Conservation (phyloP, 1,140 invertebrate genomes). For the Trinorchestia longiramus region DNA sequence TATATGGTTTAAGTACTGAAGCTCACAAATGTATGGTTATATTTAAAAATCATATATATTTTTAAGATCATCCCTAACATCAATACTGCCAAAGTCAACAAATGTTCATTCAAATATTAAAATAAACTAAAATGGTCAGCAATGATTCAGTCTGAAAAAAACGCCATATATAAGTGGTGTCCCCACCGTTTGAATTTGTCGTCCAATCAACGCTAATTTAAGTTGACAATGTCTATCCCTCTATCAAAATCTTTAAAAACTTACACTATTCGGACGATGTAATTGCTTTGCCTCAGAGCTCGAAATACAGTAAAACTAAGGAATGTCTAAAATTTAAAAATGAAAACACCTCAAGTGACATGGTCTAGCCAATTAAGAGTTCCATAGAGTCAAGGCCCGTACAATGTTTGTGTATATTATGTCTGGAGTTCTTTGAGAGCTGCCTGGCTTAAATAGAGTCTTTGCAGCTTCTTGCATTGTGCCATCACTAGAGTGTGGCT, state of each 20-base stretch:
- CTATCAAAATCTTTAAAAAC: not conserved
- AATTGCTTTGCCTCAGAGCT: not conserved
- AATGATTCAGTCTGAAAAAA: no score
- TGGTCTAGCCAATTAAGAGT: slow-evolving; percentile 17
- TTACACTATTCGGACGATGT: not conserved
- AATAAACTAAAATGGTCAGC: no score
- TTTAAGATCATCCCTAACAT: no score
- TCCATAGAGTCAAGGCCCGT: not conserved
- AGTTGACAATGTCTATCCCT: no score
- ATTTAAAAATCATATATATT: no score
- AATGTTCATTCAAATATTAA: no score
- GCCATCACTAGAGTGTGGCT: not conserved
- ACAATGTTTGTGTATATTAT: slow-evolving; percentile 32
- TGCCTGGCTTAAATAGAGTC: slow-evolving; percentile 43
- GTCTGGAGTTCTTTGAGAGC: slow-evolving; percentile 13
- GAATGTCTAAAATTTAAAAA: not conserved
- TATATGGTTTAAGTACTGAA: no score
- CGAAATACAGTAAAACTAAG: not conserved
- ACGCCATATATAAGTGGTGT: no score
- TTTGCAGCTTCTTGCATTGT: slow-evolving; percentile 52
- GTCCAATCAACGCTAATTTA: no score
- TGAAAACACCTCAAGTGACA: not conserved
- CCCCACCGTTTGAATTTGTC: no score
- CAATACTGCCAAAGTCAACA: no score
- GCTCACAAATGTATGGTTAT: no score